Conservation (phyloP, 2,113 vertebrate genomes). For the Grus americana region DNA sequence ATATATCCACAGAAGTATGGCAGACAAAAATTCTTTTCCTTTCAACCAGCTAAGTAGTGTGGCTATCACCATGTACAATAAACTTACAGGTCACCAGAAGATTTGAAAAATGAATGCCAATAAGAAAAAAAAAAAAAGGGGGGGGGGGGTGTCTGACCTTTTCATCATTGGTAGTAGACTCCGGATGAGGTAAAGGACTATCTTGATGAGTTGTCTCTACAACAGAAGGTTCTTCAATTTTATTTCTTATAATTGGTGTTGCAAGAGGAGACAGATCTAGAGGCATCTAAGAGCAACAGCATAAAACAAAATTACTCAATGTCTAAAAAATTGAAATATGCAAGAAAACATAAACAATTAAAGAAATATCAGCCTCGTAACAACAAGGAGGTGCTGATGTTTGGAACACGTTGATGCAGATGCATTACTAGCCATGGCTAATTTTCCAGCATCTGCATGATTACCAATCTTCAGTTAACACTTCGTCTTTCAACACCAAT, state of each 20-base stretch:
- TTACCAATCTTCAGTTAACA: background rate
- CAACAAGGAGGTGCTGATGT: background rate
- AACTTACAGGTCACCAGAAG: background rate
- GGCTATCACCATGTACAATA: background rate
- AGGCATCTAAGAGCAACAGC: constrained; percentile 81
- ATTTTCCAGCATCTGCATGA: background rate
- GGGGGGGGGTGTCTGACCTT: constrained; percentile 77
- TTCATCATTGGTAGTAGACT: constrained; percentile 96
- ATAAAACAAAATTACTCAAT: background rate
- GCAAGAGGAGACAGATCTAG: constrained; percentile 97
- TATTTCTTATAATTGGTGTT: constrained; percentile 94
- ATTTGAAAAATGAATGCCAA: background rate
- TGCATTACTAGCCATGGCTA: background rate
- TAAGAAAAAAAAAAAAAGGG: background rate
- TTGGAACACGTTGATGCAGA: background rate
- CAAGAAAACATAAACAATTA: background rate
- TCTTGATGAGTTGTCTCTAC: constrained; percentile 89
- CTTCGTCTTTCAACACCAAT: background rate
- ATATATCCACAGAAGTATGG: background rate
- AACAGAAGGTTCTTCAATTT: constrained; percentile 87
- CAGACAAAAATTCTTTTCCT: background rate
- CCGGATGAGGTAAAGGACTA: constrained; percentile 96
- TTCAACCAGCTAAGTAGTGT: background rate
- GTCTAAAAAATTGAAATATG: background rate
- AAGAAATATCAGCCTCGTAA: background rate